Conservation (phyloP, 2,113 vertebrate species). For the Sceloporus undulatus region DNA sequence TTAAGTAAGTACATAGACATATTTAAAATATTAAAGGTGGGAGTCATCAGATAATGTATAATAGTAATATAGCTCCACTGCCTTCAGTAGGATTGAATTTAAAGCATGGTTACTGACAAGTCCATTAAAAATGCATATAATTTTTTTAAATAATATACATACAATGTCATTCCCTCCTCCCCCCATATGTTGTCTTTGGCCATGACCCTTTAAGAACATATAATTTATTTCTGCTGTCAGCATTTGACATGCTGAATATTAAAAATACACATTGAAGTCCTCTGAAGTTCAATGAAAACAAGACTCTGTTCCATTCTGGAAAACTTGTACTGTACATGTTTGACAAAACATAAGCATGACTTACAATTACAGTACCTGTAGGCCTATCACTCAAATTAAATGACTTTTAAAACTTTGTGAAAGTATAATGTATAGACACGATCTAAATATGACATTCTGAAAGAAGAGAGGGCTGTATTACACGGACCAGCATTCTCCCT, state of each 20-base stretch:
- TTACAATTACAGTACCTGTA: slow-evolving; percentile 23
- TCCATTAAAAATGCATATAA: not conserved
- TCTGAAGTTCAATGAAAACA: slow-evolving; percentile 11
- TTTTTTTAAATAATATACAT: not conserved
- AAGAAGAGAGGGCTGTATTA: slow-evolving; percentile 29
- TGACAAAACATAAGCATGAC: slow-evolving; percentile 16
- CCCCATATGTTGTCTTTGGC: not conserved
- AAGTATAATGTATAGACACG: not conserved
- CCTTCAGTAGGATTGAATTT: not conserved
- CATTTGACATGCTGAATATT: not conserved
- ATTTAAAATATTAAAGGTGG: not conserved
- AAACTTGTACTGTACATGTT: not conserved
- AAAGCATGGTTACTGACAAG: not conserved
- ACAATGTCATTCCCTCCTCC: not conserved
- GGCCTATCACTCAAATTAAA: slow-evolving; percentile 30
- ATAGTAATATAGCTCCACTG: not conserved
- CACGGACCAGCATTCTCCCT: slow-evolving; percentile 25
- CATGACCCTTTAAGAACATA: not conserved
- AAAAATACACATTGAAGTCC: not conserved
- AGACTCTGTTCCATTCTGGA: not conserved
- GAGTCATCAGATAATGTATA: not conserved
- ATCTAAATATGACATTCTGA: slow-evolving; percentile 14
- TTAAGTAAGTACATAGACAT: not conserved
- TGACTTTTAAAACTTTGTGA: not conserved
- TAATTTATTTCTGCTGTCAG: not conserved